Base-by-base conservation (phyloP, 1,140 invertebrate genomes). In the Aphelinus certus region DNA sequence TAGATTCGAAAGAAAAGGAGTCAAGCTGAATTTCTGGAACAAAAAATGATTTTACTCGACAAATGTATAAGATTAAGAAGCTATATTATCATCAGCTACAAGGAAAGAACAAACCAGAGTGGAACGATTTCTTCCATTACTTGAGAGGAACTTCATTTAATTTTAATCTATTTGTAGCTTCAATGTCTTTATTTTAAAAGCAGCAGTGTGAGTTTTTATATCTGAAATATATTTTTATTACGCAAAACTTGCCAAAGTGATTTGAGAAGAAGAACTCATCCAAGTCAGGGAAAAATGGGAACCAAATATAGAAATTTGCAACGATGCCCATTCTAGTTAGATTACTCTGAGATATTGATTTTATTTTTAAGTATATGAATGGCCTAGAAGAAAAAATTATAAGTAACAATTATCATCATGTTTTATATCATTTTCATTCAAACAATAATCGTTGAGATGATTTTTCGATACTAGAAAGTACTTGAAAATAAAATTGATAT, bases 1-100 rank as follows among this genome's bases (percentile, higher is more conserved):
- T 80, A 89, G 88, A 88, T 81, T 88, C 87, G 53, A 89, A 89
- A 80, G 88, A 88, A 71, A 89, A 89, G 71, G 88, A 88, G 79
- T 89, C 88, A 69, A 88, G 88, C 81, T 89, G 88, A 89, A 89
- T 84, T 78, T 71, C 63, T 73, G 69, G 72, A 3, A 61, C 10
- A 7, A 55, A 69, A 58, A n/a, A 60, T 42, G 55, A 60, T 53
- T 53, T 53, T 53, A 6, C 4, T 53, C 51, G 9, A 53, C 4
- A 53, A 53, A 53, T 4, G 4, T 53, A 53, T 53, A 53, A 53
- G 9, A 53, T 6, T 53, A 53, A 53, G 9, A 60, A 69, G 5
- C 42, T 58, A 69, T 9, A 47, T 43, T 6, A 46, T 9, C 56
- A 67, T 55, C 26, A 2, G 3, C 4, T 56, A 56, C 10, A 58